These are phyloP conservation scores for Ardeotis arabs DNA, from an alignment of 2,113 vertebrate species.

Conservation along the genomic window DNA sequence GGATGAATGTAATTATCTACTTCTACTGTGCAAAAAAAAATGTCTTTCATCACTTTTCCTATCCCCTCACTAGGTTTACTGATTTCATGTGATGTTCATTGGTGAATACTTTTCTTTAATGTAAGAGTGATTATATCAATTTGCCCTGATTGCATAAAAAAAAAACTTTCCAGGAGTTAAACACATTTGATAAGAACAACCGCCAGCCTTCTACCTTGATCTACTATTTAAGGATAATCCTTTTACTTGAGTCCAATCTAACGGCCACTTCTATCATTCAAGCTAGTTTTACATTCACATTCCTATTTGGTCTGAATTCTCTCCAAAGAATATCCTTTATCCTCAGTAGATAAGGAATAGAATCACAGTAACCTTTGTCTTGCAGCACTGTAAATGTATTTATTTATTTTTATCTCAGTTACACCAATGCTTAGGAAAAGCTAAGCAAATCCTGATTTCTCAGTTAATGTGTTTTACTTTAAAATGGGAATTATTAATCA, in stretches of 20 bases:
- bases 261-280: neutral
- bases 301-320: neutral
- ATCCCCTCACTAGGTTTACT: neutral
- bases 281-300: neutral
- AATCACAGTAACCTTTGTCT: neutral
- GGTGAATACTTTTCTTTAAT: neutral
- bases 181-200: neutral
- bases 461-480: constrained; percentile 16
- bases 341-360: neutral
- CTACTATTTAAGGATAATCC: neutral
- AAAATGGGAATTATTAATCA: constrained; percentile 51
- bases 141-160: neutral
- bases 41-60: neutral
- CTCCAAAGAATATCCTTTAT: neutral
- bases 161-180: neutral
- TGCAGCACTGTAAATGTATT: neutral
- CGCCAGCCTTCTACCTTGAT: neutral
- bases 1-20: neutral
- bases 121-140: neutral
- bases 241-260: neutral
- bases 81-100: neutral
- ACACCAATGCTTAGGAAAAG: neutral
- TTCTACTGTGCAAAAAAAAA: neutral
- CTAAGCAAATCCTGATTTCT: constrained; percentile 22
- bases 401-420: constrained; percentile 11